Percentiles rank a stretch among this genome's conserved stretches.
phyloP scores from a whole-genome alignment of 1,140 invertebrate species.

The Cyphomyrmex costatus region DNA sequence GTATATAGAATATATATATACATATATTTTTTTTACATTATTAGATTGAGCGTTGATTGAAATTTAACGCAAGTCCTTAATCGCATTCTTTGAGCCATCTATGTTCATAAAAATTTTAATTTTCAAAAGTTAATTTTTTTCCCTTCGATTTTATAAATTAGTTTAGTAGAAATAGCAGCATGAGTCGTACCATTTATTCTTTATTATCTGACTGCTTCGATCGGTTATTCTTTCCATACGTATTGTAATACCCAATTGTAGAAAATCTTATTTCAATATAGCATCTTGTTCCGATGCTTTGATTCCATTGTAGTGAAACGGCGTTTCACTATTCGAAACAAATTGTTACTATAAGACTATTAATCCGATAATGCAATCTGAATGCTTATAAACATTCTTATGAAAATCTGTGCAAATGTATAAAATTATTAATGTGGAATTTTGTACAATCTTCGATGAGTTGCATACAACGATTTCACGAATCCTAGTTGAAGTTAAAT shows the following conservation, averaged over 20 bases:
- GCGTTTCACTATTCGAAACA: not conserved
- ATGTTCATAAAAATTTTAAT: not conserved
- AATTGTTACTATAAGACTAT: not conserved
- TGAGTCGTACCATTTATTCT: slow-evolving; percentile 62
- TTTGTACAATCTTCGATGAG: not conserved
- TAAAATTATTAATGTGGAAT: not conserved
- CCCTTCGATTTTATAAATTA: slow-evolving; percentile 60
- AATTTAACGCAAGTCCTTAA: not conserved
- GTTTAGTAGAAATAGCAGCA: slow-evolving; percentile 75
- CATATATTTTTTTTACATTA: slow-evolving; percentile 6
- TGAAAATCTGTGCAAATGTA: not conserved
- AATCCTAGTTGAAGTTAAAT: not conserved
- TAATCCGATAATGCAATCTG: not conserved
- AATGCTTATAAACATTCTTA: not conserved
- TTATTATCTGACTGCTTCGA: slow-evolving; percentile 56
- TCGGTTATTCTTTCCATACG: slow-evolving; percentile 59
- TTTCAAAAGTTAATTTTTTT: slow-evolving; percentile 47
- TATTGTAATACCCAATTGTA: slow-evolving; percentile 62
- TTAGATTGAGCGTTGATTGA: not conserved
- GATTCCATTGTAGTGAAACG: not conserved
- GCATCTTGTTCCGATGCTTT: slow-evolving; percentile 2
- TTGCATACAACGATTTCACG: not conserved
- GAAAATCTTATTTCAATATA: slow-evolving; percentile 27
- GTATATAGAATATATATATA: not conserved
- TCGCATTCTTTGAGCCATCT: not conserved